Percentiles rank a stretch among this genome's conserved stretches.
Evolutionary conservation across 2,888 invertebrate species (phyloP).

Genomic region (Margaritifera margaritifera): DNA sequence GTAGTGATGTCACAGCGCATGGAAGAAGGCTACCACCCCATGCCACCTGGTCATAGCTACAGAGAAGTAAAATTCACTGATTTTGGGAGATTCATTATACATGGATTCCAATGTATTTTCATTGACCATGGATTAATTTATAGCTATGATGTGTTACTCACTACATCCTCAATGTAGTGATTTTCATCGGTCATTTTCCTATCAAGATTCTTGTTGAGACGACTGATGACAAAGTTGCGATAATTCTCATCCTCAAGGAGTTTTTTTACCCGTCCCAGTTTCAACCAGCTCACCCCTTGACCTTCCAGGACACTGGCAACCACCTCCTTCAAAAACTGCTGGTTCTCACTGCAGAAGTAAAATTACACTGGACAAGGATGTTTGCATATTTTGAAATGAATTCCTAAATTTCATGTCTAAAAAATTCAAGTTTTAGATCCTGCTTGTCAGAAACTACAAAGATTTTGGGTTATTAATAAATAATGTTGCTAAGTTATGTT

Average conservation of each 20-base stretch:
- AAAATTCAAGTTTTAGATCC: neutral
- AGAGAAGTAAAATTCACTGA: too few relatives aligned
- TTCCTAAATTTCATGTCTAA: neutral
- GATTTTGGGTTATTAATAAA: neutral
- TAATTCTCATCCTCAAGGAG: conserved; percentile 99
- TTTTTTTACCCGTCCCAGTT: conserved; percentile 91
- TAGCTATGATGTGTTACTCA: conserved; percentile 75
- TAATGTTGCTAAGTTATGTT: too few relatives aligned
- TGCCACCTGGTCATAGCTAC: too few relatives aligned
- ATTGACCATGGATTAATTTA: too few relatives aligned
- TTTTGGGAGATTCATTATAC: too few relatives aligned
- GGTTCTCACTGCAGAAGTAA: conserved; percentile 83
- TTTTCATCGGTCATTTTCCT: conserved; percentile 88
- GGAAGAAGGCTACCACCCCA: too few relatives aligned
- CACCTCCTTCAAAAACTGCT: conserved; percentile 93
- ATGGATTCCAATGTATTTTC: too few relatives aligned
- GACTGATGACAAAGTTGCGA: conserved; percentile 94
- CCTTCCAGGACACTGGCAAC: conserved; percentile 89
- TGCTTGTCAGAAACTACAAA: neutral
- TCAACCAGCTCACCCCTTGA: conserved; percentile 97
- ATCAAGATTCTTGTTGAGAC: conserved; percentile 94
- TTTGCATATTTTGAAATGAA: neutral
- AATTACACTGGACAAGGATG: neutral
- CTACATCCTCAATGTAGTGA: conserved; percentile 94
- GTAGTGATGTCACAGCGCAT: too few relatives aligned